Conservation (phyloP, 2,888 invertebrate genomes). For the Gnatocerus cornutus region DNA sequence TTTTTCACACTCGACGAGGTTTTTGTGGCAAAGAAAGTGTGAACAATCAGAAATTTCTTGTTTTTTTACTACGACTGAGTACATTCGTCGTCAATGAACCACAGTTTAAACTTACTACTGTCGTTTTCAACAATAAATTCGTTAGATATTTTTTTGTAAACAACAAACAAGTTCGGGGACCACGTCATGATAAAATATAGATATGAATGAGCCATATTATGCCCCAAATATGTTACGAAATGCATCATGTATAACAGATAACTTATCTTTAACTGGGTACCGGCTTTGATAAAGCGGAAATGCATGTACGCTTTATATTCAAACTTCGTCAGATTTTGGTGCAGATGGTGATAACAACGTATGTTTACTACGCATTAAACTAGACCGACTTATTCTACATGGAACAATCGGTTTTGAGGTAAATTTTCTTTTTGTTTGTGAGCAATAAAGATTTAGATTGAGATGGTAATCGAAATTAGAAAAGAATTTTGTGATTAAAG, state of each 20-base stretch:
- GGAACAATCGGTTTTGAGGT: no score
- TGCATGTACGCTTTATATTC: constrained; percentile 48
- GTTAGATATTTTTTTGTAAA: constrained; percentile 40
- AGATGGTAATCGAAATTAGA: no score
- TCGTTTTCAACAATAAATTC: constrained; percentile 11
- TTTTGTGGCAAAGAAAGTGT: constrained; percentile 31
- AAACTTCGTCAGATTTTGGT: constrained; percentile 44
- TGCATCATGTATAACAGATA: constrained; percentile 49
- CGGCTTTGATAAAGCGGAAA: constrained; percentile 52
- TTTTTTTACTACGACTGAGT: constrained; percentile 8
- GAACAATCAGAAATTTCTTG: constrained; percentile 21
- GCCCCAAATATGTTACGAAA: constrained; percentile 49
- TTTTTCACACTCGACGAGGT: constrained; percentile 17
- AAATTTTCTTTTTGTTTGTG: no score
- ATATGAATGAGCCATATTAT: constrained; percentile 46
- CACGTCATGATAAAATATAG: constrained; percentile 40
- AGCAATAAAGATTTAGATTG: no score
- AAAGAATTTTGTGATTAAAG: no score
- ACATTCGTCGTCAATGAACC: neutral
- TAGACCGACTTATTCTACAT: neutral
- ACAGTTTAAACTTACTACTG: constrained; percentile 2
- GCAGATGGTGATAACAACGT: constrained; percentile 47
- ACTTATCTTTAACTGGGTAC: constrained; percentile 40
- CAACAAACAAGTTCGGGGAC: constrained; percentile 43
- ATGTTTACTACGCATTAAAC: constrained; percentile 13